Base-by-base conservation (phyloP, 2,797 vertebrate species). In the Gallinago solitaria region DNA sequence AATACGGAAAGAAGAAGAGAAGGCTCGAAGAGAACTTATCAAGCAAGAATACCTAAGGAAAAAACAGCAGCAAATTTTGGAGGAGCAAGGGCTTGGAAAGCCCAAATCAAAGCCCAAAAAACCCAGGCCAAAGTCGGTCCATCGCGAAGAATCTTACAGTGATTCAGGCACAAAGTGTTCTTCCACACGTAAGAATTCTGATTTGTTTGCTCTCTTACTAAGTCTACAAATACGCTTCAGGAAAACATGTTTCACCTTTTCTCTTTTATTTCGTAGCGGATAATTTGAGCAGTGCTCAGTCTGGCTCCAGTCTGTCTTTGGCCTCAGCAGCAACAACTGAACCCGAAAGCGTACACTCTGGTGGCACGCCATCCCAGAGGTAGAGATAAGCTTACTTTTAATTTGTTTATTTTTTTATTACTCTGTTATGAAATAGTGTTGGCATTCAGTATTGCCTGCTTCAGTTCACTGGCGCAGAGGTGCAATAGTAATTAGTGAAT, bases 1-100 rank as follows among this genome's bases (percentile, higher is more conserved):
- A 20, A 84, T 99, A 95, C 98, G 99, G 57, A 99, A 99, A 84
- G 99, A 99, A 17, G 99, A 99, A 45, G 99, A 99, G 97, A 99
- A 99, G 94, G 98, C 98, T 1, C 98, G 99, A 30, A 97, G 99
- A 48, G 99, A 99, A 65, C 98, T 99, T 57, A 99, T 99, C 74
- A 99, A 99, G 94, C 99, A 99, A 93, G 99, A 99, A 11, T 99
- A 99, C 92, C 96, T 99, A 67, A 97, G 99, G 73, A 98, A 98
- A 94, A 99, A 99, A 95, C 99, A 99, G 97, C 99, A 99, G 91
- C 99, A 99, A 94, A 98, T 99, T 27, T 91, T 99, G 11, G 99
- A 99, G 96, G 99, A 99, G 83, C 99, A 99, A 83, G 99, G 99
- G 6, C 98, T 99, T 3, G 98, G 98, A 47, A 98, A 99, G 77